These are phyloP conservation scores for Drosophila nebulosa DNA, from an alignment of 1,140 invertebrate species.

Conservation along the genomic window DNA sequence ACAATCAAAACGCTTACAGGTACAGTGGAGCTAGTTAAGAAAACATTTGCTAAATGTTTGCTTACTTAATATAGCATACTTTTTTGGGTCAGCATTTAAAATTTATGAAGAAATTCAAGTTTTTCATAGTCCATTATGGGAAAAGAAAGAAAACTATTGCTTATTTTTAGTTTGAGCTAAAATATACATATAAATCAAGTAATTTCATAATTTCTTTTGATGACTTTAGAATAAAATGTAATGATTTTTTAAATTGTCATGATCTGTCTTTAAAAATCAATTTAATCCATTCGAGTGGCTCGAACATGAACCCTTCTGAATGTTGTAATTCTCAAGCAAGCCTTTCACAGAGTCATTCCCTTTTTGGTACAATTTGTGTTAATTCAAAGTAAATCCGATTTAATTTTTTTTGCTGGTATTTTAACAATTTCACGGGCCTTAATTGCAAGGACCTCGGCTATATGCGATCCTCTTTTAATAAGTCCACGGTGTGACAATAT, in stretches of 20 bases:
- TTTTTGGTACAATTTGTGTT: too few relatives aligned
- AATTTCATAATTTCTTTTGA: too few relatives aligned
- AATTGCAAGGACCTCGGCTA: not conserved
- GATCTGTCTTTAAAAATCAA: too few relatives aligned
- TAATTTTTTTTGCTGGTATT: not conserved
- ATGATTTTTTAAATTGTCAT: too few relatives aligned
- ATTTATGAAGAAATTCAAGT: not conserved
- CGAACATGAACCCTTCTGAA: not conserved
- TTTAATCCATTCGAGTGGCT: not conserved
- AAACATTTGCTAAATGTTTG: not conserved
- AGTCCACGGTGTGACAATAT: slow-evolving; percentile 66
- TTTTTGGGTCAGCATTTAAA: not conserved
- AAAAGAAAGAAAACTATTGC: too few relatives aligned
- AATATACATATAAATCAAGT: too few relatives aligned
- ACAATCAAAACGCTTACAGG: slow-evolving; percentile 77
- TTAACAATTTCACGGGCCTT: not conserved
- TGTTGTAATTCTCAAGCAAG: too few relatives aligned
- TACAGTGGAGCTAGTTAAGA: slow-evolving; percentile 48
- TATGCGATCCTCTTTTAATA: not conserved
- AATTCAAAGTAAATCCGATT: not conserved
- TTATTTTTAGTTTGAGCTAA: too few relatives aligned
- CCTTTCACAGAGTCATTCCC: too few relatives aligned
- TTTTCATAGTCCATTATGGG: not conserved
- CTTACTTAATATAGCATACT: not conserved
- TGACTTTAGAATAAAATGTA: too few relatives aligned